These are phyloP conservation scores for Odocoileus hemionus DNA, from an alignment of 2,113 vertebrate genomes.

Conservation along the genomic window DNA sequence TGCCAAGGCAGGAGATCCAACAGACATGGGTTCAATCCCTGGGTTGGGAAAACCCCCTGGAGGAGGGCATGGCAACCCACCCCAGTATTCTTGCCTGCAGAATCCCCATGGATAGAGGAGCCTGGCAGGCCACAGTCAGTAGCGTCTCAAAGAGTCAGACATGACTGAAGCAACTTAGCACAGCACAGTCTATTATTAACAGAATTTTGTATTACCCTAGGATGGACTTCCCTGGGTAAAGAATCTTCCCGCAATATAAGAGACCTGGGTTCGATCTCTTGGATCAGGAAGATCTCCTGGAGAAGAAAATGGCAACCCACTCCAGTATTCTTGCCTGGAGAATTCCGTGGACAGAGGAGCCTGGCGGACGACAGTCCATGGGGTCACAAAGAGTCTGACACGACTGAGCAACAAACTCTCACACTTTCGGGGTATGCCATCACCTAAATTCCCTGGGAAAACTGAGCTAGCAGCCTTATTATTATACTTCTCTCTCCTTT, in stretches of 20 bases:
- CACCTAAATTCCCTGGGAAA: not conserved
- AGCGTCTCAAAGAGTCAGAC: not conserved
- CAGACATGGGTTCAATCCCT: not conserved
- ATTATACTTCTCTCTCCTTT: not conserved
- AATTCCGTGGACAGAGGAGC: not conserved
- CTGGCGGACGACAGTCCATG: not conserved
- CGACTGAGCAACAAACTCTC: not conserved
- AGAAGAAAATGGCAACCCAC: not conserved
- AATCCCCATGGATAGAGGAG: not conserved
- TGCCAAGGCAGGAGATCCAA: not conserved
- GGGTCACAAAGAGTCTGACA: not conserved
- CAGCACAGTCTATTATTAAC: not conserved
- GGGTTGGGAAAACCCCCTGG: not conserved
- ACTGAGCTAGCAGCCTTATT: too few species aligned
- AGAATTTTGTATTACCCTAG: not conserved
- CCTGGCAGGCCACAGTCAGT: not conserved
- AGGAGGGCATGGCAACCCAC: not conserved
- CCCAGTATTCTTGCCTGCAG: not conserved
- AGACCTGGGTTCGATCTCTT: not conserved
- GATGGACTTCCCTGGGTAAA: not conserved
- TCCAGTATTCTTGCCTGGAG: not conserved
- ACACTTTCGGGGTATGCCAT: not conserved
- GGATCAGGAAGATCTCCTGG: not conserved
- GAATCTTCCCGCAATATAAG: not conserved
- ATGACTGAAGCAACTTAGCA: not conserved